Conservation (phyloP, 2,113 vertebrate species). For the Pangasianodon gigas region DNA sequence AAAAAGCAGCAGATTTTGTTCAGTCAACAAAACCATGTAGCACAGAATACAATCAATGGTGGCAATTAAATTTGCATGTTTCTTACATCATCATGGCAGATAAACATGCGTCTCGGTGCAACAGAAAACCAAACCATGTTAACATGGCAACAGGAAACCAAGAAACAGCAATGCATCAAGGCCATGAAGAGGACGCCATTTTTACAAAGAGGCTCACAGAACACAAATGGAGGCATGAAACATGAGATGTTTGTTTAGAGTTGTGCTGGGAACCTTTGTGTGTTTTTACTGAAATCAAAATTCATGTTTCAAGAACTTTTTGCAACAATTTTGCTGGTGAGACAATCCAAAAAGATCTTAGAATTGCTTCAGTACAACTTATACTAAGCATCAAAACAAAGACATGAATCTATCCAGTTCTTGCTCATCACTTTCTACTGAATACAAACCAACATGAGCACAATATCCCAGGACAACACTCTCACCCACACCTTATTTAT, state of each 20-base stretch:
- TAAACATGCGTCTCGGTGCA: background rate
- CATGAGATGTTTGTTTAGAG: background rate
- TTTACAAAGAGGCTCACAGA: background rate
- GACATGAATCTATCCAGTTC: background rate
- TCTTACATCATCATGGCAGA: background rate
- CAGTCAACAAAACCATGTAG: background rate
- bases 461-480: background rate
- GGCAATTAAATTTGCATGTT: background rate
- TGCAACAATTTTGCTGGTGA: background rate
- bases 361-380: background rate
- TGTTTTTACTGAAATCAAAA: background rate
- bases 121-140: background rate
- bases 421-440: background rate
- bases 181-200: no score
- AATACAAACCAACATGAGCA: background rate
- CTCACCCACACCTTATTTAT: background rate
- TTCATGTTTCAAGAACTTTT: background rate
- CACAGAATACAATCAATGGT: background rate
- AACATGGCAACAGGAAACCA: background rate
- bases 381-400: background rate
- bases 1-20: background rate
- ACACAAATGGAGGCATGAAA: background rate
- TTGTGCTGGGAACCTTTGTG: no score
- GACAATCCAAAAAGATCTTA: background rate
- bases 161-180: background rate